Evolutionary conservation across 1,140 invertebrate species (phyloP).

Genomic region (Leptinotarsa texana): DNA sequence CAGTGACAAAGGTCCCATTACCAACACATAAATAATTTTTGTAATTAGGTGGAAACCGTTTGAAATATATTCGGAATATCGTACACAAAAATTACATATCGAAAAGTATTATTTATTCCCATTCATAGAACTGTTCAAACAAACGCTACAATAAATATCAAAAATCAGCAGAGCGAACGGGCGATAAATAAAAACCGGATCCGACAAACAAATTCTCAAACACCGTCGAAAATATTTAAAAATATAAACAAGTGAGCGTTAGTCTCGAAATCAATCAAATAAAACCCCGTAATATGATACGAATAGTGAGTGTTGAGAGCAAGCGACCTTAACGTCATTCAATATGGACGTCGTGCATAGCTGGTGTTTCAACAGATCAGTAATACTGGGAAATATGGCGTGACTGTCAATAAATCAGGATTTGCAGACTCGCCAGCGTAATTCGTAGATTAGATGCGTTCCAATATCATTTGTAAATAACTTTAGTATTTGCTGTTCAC

Average conservation of each 20-base stretch:
- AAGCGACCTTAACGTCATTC: constrained; percentile 3
- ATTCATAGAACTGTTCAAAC: constrained; percentile 41
- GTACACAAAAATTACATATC: constrained; percentile 27
- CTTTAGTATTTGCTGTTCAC: constrained; percentile 50
- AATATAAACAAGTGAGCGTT: constrained; percentile 30
- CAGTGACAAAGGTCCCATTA: too few relatives aligned
- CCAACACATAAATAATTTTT: too few relatives aligned
- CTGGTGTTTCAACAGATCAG: constrained; percentile 25
- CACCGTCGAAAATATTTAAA: constrained; percentile 34
- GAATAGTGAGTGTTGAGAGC: constrained; percentile 26
- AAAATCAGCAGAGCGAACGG: constrained; percentile 38
- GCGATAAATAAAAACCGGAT: constrained; percentile 46
- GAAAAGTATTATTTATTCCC: constrained; percentile 38
- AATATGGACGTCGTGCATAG: constrained; percentile 20
- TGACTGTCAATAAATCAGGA: constrained; percentile 51
- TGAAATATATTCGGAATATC: constrained; percentile 32
- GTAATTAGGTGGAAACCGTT: too few relatives aligned
- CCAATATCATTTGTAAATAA: constrained; percentile 47
- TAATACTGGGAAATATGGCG: constrained; percentile 36
- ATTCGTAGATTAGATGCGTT: constrained; percentile 49
- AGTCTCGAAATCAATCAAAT: constrained; percentile 40
- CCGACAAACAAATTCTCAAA: constrained; percentile 38
- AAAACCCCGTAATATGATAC: constrained; percentile 40
- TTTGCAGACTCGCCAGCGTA: constrained; percentile 48
- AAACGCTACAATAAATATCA: constrained; percentile 44